These are phyloP conservation scores for Labeo catla DNA, from an alignment of 2,113 vertebrate species.

Conservation along the genomic window DNA sequence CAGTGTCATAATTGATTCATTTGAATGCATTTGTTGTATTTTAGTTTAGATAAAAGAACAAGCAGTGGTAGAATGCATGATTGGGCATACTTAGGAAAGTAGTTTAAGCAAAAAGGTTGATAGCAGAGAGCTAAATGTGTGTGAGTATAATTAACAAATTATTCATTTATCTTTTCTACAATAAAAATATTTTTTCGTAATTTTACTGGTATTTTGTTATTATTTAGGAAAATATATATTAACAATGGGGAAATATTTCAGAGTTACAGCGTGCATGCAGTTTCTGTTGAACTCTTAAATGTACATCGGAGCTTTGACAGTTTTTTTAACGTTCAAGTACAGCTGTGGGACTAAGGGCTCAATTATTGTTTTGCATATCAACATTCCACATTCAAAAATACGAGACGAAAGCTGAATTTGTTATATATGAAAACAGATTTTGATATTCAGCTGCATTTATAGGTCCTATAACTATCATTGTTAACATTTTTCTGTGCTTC, in stretches of 20 bases:
- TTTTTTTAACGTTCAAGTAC: background rate
- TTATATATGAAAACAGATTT: background rate
- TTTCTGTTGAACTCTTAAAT: background rate
- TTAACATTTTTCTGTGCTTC: background rate
- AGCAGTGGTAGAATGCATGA: background rate
- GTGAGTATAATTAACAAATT: constrained; percentile 50
- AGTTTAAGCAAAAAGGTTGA: background rate
- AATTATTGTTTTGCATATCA: background rate
- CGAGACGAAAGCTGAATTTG: background rate
- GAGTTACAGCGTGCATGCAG: background rate
- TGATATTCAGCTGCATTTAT: background rate
- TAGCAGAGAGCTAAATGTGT: constrained; percentile 29
- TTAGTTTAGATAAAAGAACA: constrained; percentile 6
- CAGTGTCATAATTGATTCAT: constrained; percentile 61
- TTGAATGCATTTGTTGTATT: constrained; percentile 48
- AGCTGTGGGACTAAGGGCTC: background rate
- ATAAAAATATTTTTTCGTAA: constrained; percentile 59
- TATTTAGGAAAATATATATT: background rate
- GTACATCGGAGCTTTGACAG: background rate
- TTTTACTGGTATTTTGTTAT: background rate
- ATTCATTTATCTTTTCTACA: constrained; percentile 48
- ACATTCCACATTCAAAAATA: background rate
- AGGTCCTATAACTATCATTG: background rate
- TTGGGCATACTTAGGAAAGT: background rate
- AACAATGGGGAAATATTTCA: background rate